Percentiles rank a stretch among this genome's conserved stretches.
These are phyloP conservation scores for Parnassius glacialis DNA, from an alignment of 2,888 invertebrate species.

Conservation along the genomic window DNA sequence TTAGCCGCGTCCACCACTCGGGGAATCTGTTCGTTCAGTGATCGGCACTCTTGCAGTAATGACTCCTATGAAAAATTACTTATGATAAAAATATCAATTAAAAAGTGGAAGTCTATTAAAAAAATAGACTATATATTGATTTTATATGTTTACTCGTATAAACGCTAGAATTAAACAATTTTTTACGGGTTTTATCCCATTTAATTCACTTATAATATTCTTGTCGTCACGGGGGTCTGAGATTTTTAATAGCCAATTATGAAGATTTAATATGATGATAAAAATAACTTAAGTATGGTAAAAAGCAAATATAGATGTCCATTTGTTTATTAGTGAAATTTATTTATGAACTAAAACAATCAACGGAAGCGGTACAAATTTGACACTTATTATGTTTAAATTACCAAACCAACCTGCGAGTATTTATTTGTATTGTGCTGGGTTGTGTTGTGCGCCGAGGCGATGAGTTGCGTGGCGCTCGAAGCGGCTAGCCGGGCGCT, in stretches of 20 bases:
- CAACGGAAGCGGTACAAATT: background rate
- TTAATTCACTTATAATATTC: no score
- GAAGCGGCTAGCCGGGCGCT: slow-evolving; percentile 93
- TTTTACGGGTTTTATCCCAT: no score
- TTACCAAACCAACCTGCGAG: slow-evolving; percentile 52
- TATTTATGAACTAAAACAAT: no score
- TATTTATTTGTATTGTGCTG: slow-evolving; percentile 86
- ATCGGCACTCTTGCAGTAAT: slow-evolving; percentile 86
- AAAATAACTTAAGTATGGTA: no score
- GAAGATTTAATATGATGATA: no score
- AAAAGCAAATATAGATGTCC: no score
- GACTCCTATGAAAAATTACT: slow-evolving; percentile 80
- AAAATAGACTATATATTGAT: background rate
- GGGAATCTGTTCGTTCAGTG: slow-evolving; percentile 89
- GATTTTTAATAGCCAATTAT: no score
- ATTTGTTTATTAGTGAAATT: no score
- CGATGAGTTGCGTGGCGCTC: slow-evolving; percentile 94
- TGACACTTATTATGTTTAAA: background rate
- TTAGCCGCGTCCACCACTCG: slow-evolving; percentile 89
- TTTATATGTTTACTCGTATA: no score
- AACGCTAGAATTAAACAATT: no score
- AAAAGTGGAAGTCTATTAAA: background rate
- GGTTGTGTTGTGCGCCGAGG: slow-evolving; percentile 91
- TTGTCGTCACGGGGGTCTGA: no score
- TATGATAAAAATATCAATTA: background rate